Percentiles rank a stretch among this genome's conserved stretches.
phyloP scores from a whole-genome alignment of 2,888 invertebrate species.

The Eristalis pertinax region DNA sequence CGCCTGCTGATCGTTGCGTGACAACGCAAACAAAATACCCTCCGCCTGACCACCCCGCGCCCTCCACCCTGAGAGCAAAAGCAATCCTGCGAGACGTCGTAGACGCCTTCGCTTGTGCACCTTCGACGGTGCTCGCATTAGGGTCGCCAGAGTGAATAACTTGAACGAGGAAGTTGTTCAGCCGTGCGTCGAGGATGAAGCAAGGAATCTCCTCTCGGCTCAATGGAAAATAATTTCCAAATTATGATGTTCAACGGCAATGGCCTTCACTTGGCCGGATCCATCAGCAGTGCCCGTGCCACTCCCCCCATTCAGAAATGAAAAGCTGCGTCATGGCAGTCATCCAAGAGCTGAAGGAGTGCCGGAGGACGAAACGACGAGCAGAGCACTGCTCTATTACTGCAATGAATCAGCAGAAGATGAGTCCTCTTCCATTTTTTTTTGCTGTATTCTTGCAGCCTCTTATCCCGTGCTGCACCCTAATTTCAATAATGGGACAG shows the following conservation, averaged over 20 bases:
- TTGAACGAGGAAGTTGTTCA: constrained; percentile 54
- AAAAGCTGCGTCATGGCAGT: constrained; percentile 70
- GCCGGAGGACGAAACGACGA: constrained; percentile 2
- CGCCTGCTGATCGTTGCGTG: constrained; percentile 39
- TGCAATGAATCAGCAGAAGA: constrained; percentile 71
- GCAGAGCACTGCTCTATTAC: constrained; percentile 67
- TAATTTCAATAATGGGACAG: constrained; percentile 71
- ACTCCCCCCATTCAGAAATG: constrained; percentile 35
- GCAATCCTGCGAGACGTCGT: constrained; percentile 18
- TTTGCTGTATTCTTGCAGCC: constrained; percentile 16
- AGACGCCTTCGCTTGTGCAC: constrained; percentile 58
- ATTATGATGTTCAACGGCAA: constrained; percentile 66
- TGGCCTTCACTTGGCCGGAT: constrained; percentile 40
- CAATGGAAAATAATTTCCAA: constrained; percentile 70
- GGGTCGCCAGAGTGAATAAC: constrained; percentile 16
- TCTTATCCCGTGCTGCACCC: constrained; percentile 58
- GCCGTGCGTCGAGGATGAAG: constrained; percentile 52
- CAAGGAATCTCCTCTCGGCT: constrained; percentile 58
- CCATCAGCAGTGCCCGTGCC: too few relatives aligned
- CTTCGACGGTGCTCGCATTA: constrained; percentile 27
- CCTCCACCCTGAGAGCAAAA: constrained; percentile 9
- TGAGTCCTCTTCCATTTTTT: constrained; percentile 33
- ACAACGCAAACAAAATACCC: constrained; percentile 60
- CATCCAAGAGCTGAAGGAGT: constrained; percentile 57
- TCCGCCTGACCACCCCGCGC: constrained; percentile 6